Evolutionary conservation across 1,140 invertebrate species (phyloP), one percentile per base, ranked within the genome.

Genomic region (Papilio aristodemus): DNA sequence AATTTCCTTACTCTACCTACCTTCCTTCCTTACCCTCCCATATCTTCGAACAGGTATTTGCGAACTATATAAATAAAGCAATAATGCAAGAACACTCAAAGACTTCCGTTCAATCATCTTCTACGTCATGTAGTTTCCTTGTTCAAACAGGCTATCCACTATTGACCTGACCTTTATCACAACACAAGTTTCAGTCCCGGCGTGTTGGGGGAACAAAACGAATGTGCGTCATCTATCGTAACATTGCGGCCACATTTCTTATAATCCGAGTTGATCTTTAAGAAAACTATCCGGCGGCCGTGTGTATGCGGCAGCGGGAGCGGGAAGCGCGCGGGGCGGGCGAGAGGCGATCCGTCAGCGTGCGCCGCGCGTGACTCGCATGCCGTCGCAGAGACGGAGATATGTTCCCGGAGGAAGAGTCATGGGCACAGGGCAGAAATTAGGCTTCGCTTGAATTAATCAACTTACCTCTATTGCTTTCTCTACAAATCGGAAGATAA

Each of bases 271-370:
- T 66, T 50, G 63, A 66, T 66, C 39, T 66, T 66, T 66, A 66
- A 71, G 54, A 58, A 69, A 69, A 69, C 38, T 60, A 57, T 59
- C 64, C 37, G 68, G 25, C 41, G 70, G 36, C 37, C 71, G 59
- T 50, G 25, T 50, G 71, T 62, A 64, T 64, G 71, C 67, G 41
- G 58, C 66, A 43, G 19, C 32, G 14, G 59, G 57, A 17, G 67
- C 38, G 41, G 11, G n/a, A n/a, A n/a, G n/a, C n/a, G n/a, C n/a
- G n/a, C n/a, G n/a, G n/a, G n/a, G 19, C 32, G 14, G 59, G 57
- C 27, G 67, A 27, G 41, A 11, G 63, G 37, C 68, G 17, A 72
- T 72, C 71, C 68, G 63, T 72, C 71, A 72, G 63, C 54, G 32
- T 19, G n/a, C 41, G 41, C 13, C 13, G 46, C 11, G 19, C 69